Evolutionary conservation across 2,113 vertebrate genomes (phyloP).

Genomic region (Grus americana): DNA sequence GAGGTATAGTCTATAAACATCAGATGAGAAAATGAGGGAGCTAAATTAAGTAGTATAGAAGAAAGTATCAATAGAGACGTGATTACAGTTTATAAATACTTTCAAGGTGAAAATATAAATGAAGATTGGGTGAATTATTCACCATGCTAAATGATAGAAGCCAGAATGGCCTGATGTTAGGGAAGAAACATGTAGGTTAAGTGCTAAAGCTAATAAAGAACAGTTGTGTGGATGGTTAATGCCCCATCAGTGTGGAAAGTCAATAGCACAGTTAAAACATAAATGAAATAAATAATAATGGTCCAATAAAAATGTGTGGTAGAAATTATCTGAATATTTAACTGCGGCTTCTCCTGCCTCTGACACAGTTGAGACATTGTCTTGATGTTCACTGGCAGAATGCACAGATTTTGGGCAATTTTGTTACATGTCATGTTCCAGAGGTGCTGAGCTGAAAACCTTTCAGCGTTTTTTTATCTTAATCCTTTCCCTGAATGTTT

Average conservation of each 20-base stretch:
- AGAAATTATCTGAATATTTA: conserved; percentile 35
- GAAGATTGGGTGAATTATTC: conserved; percentile 57
- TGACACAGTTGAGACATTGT: not conserved
- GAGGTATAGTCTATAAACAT: not conserved
- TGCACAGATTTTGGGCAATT: not conserved
- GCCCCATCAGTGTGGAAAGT: conserved; percentile 3
- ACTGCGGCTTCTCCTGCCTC: conserved; percentile 6
- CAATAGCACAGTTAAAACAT: not conserved
- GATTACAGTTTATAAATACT: conserved; percentile 52
- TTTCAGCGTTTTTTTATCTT: not conserved
- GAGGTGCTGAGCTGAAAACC: not conserved
- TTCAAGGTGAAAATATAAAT: conserved; percentile 64
- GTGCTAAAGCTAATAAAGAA: conserved; percentile 21
- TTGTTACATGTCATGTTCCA: not conserved
- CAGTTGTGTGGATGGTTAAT: not conserved
- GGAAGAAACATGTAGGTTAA: not conserved
- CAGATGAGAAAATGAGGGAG: conserved; percentile 23
- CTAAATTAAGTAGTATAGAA: conserved; percentile 42
- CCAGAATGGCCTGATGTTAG: not conserved
- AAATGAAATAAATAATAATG: conserved; percentile 41
- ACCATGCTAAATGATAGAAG: not conserved
- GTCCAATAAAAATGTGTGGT: not conserved
- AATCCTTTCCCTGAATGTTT: conserved; percentile 9
- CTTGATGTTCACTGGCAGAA: not conserved
- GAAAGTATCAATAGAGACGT: conserved; percentile 18